Evolutionary conservation across 1,140 invertebrate species (phyloP).

Genomic region (Panagrolaimus sp.): DNA sequence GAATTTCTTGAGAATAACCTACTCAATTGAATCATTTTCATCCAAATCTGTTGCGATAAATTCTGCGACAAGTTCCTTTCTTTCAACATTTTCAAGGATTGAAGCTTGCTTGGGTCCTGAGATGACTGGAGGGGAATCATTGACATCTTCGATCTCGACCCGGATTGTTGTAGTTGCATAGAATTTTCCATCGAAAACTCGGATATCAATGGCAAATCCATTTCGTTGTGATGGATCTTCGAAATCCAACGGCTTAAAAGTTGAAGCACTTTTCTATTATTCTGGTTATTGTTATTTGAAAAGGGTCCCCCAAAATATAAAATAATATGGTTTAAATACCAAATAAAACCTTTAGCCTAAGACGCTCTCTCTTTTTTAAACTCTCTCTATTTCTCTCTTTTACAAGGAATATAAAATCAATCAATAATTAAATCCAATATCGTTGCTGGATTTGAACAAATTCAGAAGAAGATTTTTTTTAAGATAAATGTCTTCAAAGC

Average conservation of each 20-base stretch:
- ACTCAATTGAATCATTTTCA: conserved; percentile 38
- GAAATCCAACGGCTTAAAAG: conserved; percentile 60
- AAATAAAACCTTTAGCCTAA: too few relatives aligned
- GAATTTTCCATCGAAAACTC: conserved; percentile 63
- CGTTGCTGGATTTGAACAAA: too few relatives aligned
- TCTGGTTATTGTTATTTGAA: too few relatives aligned
- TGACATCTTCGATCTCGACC: conserved; percentile 85
- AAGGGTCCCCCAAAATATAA: too few relatives aligned
- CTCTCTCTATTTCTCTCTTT: too few relatives aligned
- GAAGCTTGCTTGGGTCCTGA: conserved; percentile 56
- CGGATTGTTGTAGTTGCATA: conserved; percentile 81
- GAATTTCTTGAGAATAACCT: conserved; percentile 7
- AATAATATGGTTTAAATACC: too few relatives aligned
- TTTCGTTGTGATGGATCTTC: conserved; percentile 60
- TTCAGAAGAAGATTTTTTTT: too few relatives aligned
- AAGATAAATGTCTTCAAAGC: too few relatives aligned
- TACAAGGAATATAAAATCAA: too few relatives aligned
- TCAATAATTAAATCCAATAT: too few relatives aligned
- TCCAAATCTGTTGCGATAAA: conserved; percentile 44
- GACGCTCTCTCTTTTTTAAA: too few relatives aligned
- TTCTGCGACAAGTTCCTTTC: conserved; percentile 28
- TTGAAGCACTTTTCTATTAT: too few relatives aligned
- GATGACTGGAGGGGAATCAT: conserved; percentile 84
- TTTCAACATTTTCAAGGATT: conserved; percentile 39
- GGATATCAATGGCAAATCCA: conserved; percentile 61